Evolutionary conservation across 2,888 invertebrate genomes (phyloP), one percentile per base, ranked within the genome.

Genomic region (Papilio elwesi): DNA sequence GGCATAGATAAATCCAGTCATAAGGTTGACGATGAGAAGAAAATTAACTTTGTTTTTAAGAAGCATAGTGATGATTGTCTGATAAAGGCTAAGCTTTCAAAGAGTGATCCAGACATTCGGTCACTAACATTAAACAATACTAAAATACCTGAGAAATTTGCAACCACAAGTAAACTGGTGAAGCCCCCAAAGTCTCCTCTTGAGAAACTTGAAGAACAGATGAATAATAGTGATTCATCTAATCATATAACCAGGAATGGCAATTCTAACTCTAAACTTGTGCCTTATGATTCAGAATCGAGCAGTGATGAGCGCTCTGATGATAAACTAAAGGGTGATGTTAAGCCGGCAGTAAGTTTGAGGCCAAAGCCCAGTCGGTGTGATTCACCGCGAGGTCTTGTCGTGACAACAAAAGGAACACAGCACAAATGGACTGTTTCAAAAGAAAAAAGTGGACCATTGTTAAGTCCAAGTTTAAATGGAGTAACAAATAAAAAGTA

Each of bases 281-380:
- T 95, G 72, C 95, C 95, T 36, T 95, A 95, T 79, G 95, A 95
- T 79, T 94, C 94, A 0, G 95, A 95, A 80, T 95, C 95, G 0
- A 95, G 94, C 75, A 88, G 92, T 6, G 94, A 94, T 74, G 92
- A 92, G 81, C 85, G 88, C 9, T 71, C 48, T 36, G 81, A 81
- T 5, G 82, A 82, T 13, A 79, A 80, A 73, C 57, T 74, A 13
- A 81, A 76, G 77, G 79, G 74, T 74, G 81, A 78, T 15, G 74
- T 72, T 10, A 68, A 74, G 8, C 77, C 68, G 12, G 85, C 81
- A 26, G 85, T 82, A 36, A 77, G 75, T 52, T 79, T 85, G 11
- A 87, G 87, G 75, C 82, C 88, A 7, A 89, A 90, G 78, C 89
- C 90, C 4, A 88, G 88, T 73, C 85, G 90, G 38, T 85, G 90